Evolutionary conservation across 1,140 invertebrate species (phyloP).

Genomic region (Dreissena rostriformis): DNA sequence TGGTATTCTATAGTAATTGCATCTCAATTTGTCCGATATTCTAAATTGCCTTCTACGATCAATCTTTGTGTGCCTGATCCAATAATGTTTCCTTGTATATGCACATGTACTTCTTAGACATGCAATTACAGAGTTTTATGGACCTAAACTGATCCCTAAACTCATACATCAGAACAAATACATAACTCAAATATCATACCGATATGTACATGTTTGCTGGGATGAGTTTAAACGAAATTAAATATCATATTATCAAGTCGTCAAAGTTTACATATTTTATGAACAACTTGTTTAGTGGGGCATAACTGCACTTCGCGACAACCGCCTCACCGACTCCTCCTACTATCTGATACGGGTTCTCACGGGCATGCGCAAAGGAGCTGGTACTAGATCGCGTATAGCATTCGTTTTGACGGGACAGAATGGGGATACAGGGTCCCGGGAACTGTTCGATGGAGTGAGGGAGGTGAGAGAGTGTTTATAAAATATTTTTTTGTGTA

Average conservation of each 20-base stretch:
- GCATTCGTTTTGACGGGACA: slow-evolving; percentile 68
- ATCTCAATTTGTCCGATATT: no score
- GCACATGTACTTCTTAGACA: no score
- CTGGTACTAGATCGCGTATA: slow-evolving; percentile 69
- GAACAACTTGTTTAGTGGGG: slow-evolving; percentile 61
- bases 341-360: slow-evolving; percentile 70
- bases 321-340: slow-evolving; percentile 63
- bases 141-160: no score
- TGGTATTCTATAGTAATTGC: no score
- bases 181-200: background rate
- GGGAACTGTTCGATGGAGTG: slow-evolving; percentile 62
- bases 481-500: no score
- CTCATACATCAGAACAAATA: background rate
- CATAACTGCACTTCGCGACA: slow-evolving; percentile 67
- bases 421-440: slow-evolving; percentile 60
- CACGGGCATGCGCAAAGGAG: slow-evolving; percentile 67
- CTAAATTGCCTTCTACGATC: no score
- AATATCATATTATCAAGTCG: background rate
- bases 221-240: background rate
- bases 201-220: no score
- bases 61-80: no score
- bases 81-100: no score
- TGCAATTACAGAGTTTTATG: no score
- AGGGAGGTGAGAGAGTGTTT: slow-evolving; percentile 17
- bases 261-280: background rate